These are phyloP conservation scores for Danaus plexippus DNA, from an alignment of 1,140 invertebrate species.

Conservation along the genomic window DNA sequence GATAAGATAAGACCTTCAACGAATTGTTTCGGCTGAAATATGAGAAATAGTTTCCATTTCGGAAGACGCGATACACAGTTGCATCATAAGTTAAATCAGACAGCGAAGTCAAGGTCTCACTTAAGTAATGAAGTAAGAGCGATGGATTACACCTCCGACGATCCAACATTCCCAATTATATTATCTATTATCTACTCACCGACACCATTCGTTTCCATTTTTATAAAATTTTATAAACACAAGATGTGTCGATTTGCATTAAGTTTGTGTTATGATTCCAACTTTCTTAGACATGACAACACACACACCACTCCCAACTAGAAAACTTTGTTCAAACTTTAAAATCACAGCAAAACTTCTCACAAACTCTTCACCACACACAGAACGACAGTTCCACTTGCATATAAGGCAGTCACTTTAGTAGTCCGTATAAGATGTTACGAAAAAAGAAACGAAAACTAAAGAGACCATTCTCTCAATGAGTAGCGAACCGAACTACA, in stretches of 20 bases:
- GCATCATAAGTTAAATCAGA: constrained; percentile 40
- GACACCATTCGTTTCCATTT: constrained; percentile 53
- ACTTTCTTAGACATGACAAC: constrained; percentile 61
- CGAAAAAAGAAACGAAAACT: constrained; percentile 24
- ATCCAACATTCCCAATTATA: constrained; percentile 7
- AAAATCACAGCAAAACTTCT: constrained; percentile 21
- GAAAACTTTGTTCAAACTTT: constrained; percentile 37
- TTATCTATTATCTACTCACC: constrained; percentile 37
- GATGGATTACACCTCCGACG: not conserved
- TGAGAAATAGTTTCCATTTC: too few species aligned
- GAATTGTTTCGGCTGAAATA: too few species aligned
- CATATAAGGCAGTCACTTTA: constrained; percentile 26
- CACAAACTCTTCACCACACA: constrained; percentile 19
- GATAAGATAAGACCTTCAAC: too few species aligned
- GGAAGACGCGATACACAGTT: constrained; percentile 25
- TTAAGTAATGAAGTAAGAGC: constrained; percentile 18
- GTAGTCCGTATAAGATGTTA: constrained; percentile 9
- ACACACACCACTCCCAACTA: constrained; percentile 51
- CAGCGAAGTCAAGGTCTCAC: constrained; percentile 42
- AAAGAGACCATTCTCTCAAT: constrained; percentile 28
- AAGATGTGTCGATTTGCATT: constrained; percentile 30
- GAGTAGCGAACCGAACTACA: constrained; percentile 35
- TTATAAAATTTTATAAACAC: constrained; percentile 26
- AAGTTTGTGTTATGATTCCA: constrained; percentile 46
- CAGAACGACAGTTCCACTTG: constrained; percentile 12